These are phyloP conservation scores for Ptychodera flava DNA, from an alignment of 35 echinoderm and acorn worm species.

Conservation along the genomic window DNA sequence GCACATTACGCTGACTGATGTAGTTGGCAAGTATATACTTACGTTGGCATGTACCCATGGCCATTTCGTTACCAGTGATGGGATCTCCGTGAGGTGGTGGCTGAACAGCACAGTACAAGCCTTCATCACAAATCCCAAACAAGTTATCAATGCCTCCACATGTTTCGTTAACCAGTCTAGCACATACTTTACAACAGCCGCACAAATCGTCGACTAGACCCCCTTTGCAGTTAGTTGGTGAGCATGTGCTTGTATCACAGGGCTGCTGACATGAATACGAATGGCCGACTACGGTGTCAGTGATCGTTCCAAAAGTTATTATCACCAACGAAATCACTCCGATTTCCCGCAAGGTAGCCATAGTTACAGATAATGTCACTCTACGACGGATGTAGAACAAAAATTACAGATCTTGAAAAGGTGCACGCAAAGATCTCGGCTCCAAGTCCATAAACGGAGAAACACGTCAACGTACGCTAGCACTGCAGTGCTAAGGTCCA, in stretches of 20 bases:
- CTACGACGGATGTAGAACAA: not conserved
- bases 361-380: not conserved
- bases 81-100: not conserved
- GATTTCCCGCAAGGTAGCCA: not conserved
- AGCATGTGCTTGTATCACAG: conserved; percentile 35
- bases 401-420: not conserved
- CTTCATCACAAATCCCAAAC: not conserved
- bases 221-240: conserved; percentile 39
- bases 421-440: not conserved
- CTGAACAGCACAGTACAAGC: not conserved
- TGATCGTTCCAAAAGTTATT: not conserved
- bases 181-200: conserved; percentile 71
- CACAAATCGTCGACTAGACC: conserved; percentile 46
- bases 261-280: conserved; percentile 1
- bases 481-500: too few relatives aligned
- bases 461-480: not conserved
- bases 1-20: not conserved
- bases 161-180: conserved; percentile 54
- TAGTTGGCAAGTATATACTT: conserved; percentile 2
- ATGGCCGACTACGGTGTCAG: not conserved
- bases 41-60: not conserved
- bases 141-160: conserved; percentile 41
- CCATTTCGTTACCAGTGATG: not conserved
- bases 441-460: not conserved
- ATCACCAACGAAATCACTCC: not conserved